These are phyloP conservation scores for Muscicapa striata DNA, from an alignment of 2,797 vertebrate species.

Conservation along the genomic window DNA sequence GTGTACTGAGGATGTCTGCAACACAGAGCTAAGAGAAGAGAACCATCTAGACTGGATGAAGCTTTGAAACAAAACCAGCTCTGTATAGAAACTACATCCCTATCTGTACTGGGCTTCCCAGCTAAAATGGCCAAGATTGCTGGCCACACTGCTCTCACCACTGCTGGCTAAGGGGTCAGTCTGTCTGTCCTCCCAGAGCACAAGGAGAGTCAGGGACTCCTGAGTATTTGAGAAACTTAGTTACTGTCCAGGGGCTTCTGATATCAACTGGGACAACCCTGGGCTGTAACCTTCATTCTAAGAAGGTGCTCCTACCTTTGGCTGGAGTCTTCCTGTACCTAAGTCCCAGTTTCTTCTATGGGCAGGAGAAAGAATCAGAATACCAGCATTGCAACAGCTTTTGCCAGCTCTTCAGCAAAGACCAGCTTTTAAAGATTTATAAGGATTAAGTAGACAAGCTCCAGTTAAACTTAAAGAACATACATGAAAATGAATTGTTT, in stretches of 20 bases:
- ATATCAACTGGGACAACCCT: not conserved
- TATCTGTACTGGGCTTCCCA: not conserved
- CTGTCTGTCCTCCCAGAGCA: not conserved
- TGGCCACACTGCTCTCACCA: not conserved
- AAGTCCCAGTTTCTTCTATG: not conserved
- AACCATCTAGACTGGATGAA: not conserved
- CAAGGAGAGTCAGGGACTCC: not conserved
- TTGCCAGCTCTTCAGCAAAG: not conserved
- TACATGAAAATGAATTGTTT: not conserved
- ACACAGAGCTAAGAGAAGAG: not conserved
- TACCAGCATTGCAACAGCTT: not conserved
- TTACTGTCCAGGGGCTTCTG: not conserved
- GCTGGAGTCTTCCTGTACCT: not conserved
- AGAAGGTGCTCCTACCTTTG: not conserved
- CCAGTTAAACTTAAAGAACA: not conserved
- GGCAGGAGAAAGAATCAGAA: not conserved
- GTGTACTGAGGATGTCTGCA: not conserved
- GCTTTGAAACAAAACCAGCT: not conserved
- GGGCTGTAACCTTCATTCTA: not conserved
- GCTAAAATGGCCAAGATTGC: rapidly evolving
- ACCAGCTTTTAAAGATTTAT: not conserved
- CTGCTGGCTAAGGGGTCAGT: not conserved
- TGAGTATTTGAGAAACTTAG: not conserved
- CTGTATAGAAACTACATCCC: not conserved
- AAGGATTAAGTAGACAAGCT: not conserved